Percentiles rank a stretch among this genome's conserved stretches.
Conservation (phyloP, 2,113 vertebrate species). For the Hippotragus niger region DNA sequence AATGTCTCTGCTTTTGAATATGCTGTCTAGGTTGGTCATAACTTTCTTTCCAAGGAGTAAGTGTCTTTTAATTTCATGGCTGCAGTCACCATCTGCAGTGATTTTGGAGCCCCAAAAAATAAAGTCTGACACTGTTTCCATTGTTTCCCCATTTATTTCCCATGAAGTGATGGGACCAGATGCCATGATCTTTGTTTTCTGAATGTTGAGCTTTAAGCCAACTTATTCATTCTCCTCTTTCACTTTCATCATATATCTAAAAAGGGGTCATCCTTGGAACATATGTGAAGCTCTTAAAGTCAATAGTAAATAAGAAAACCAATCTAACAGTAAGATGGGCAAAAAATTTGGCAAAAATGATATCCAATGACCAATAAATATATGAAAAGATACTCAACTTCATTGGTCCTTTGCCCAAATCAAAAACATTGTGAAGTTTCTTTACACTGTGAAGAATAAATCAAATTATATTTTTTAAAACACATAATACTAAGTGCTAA, state of each 20-base stretch:
- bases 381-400: neutral
- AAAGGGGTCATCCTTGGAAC: neutral
- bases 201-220: no score
- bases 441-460: neutral
- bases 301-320: neutral
- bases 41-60: no score
- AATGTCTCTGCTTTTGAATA: no score
- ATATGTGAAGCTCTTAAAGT: neutral
- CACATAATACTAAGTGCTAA: neutral
- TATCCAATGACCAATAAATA: neutral
- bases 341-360: neutral
- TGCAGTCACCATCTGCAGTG: no score
- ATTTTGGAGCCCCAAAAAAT: fast-evolving
- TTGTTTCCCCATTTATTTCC: no score
- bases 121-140: no score
- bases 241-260: neutral
- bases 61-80: no score
- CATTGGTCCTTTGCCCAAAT: neutral
- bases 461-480: neutral
- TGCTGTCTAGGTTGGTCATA: no score
- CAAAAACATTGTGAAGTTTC: neutral
- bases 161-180: no score
- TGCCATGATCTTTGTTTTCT: no score
- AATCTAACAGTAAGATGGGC: neutral
- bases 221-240: no score